phyloP scores from a whole-genome alignment of 2,797 vertebrate species.

The Jordanella pulchra region DNA sequence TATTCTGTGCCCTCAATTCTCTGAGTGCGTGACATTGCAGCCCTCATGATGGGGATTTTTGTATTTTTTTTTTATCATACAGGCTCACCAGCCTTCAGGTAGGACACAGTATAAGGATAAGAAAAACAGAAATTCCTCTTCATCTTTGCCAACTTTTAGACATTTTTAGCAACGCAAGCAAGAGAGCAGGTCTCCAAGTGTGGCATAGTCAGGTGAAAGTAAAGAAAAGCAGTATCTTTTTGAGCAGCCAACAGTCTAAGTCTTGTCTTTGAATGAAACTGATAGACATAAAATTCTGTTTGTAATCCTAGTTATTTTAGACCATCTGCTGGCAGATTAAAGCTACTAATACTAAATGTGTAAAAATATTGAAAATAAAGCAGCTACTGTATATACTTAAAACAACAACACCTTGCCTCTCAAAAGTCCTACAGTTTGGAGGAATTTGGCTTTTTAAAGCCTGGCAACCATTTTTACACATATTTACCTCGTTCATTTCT shows the following conservation, averaged over 20 bases:
- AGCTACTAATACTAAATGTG: background rate
- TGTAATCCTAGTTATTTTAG: background rate
- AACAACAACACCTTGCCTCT: background rate
- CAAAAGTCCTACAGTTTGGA: no score
- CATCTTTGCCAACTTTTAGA: conserved; percentile 34
- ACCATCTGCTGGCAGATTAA: background rate
- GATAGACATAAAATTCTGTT: background rate
- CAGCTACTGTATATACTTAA: background rate
- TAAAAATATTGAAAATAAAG: no score
- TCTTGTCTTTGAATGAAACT: background rate
- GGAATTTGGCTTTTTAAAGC: no score
- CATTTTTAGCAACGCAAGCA: conserved; percentile 39
- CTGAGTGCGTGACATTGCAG: conserved; percentile 30
- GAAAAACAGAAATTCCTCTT: conserved; percentile 35
- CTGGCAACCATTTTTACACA: no score
- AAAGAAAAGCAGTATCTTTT: conserved; percentile 11
- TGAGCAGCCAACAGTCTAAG: background rate
- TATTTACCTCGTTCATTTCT: no score
- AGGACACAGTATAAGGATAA: conserved; percentile 26
- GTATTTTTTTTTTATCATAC: conserved; percentile 45
- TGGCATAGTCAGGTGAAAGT: conserved; percentile 16
- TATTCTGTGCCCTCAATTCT: conserved; percentile 42
- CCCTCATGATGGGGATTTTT: conserved; percentile 46
- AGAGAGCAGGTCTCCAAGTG: conserved; percentile 31
- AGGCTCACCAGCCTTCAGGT: conserved; percentile 43